Evolutionary conservation across 2,113 vertebrate genomes (phyloP).

Genomic region (Colaptes auratus): DNA sequence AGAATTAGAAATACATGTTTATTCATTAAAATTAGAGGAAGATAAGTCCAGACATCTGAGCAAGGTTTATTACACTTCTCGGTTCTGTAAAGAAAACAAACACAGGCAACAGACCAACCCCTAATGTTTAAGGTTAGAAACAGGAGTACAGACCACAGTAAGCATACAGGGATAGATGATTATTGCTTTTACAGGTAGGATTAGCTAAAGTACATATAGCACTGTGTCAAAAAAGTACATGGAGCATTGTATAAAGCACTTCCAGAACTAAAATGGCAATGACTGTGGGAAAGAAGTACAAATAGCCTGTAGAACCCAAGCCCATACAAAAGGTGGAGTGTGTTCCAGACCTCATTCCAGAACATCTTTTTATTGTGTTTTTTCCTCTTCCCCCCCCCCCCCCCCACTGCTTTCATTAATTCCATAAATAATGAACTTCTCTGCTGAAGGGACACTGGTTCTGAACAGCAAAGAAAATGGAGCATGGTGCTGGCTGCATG

Average conservation of each 20-base stretch:
- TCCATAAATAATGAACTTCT: neutral
- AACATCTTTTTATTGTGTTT: neutral
- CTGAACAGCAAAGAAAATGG: neutral
- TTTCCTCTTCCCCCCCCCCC: neutral
- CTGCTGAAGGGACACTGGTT: neutral
- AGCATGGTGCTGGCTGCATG: neutral
- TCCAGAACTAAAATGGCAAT: neutral
- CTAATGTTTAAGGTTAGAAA: neutral
- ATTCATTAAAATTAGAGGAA: no score
- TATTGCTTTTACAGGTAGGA: slow-evolving; percentile 27
- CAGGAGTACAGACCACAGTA: neutral
- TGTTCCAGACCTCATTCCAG: neutral
- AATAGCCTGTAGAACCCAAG: neutral
- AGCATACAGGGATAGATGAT: neutral
- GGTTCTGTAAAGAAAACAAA: neutral
- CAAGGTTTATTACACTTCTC: neutral
- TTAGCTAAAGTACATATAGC: neutral
- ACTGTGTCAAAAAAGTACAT: no score
- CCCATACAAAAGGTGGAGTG: neutral
- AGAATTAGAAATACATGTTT: neutral
- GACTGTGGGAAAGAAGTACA: neutral
- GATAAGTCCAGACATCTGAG: neutral
- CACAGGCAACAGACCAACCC: neutral
- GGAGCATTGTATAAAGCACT: neutral
- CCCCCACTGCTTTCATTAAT: neutral